Evolutionary conservation across 2,888 invertebrate genomes (phyloP).

Genomic region (Epicampocera succincta): DNA sequence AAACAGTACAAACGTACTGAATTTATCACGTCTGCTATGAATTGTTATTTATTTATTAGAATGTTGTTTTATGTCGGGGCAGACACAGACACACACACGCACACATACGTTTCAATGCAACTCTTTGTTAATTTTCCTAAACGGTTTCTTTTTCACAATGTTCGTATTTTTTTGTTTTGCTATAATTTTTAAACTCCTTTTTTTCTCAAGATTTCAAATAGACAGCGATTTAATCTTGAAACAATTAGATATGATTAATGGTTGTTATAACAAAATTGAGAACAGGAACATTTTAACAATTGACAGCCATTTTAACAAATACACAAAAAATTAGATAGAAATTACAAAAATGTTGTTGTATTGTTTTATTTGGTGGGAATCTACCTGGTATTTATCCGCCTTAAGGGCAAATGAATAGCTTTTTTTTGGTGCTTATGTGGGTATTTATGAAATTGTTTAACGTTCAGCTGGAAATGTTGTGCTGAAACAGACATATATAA

Average conservation of each 20-base stretch:
- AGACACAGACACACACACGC: too few relatives aligned
- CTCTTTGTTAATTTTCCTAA: conserved; percentile 25
- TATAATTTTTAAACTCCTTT: conserved; percentile 10
- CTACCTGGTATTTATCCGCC: too few relatives aligned
- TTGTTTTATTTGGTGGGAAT: background rate
- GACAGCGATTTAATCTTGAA: conserved; percentile 54
- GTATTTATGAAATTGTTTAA: too few relatives aligned
- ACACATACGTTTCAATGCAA: too few relatives aligned
- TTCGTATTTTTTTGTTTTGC: conserved; percentile 16
- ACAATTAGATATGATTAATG: conserved; percentile 64
- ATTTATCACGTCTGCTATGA: too few relatives aligned
- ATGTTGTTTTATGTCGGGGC: conserved; percentile 29
- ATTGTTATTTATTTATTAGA: conserved; percentile 18
- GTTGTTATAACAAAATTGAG: conserved; percentile 20
- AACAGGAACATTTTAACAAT: conserved; percentile 32
- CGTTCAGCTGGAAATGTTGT: too few relatives aligned
- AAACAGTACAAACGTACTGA: too few relatives aligned
- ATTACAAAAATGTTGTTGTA: conserved; percentile 35
- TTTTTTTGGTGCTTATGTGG: too few relatives aligned
- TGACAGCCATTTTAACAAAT: conserved; percentile 35
- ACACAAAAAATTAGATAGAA: conserved; percentile 7
- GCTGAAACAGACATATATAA: too few relatives aligned
- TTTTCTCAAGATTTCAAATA: conserved; percentile 2
- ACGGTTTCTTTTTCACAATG: conserved; percentile 44
- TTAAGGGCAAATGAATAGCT: too few relatives aligned